These are phyloP conservation scores for Melinaea menophilus DNA, from an alignment of 2,888 invertebrate genomes.

Conservation along the genomic window DNA sequence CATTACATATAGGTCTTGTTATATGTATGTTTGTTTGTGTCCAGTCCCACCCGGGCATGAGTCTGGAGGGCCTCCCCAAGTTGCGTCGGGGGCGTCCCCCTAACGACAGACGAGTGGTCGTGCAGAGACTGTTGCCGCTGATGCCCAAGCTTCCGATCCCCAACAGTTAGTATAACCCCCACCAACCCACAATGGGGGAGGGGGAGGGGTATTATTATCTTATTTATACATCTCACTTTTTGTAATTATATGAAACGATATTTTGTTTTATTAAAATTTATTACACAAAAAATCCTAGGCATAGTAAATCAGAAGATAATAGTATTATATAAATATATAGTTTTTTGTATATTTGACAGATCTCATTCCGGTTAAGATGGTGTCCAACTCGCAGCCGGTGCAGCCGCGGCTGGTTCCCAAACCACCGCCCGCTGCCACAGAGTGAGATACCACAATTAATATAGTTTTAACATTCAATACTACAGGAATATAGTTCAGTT, in stretches of 20 bases:
- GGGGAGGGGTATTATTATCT: too few species aligned
- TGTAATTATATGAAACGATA: slow-evolving; percentile 1
- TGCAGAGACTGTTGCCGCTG: slow-evolving; percentile 85
- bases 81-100: slow-evolving; percentile 60
- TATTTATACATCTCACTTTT: background rate
- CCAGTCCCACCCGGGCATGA: slow-evolving; percentile 41
- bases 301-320: too few species aligned
- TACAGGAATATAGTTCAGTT: too few species aligned
- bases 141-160: slow-evolving; percentile 76
- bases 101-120: slow-evolving; percentile 79
- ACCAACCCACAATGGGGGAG: background rate
- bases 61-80: slow-evolving; percentile 53
- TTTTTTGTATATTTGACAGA: slow-evolving; percentile 38
- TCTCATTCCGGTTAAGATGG: slow-evolving; percentile 57
- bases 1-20: background rate
- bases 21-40: background rate
- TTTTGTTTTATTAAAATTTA: background rate
- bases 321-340: background rate
- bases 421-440: slow-evolving; percentile 51
- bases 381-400: slow-evolving; percentile 50
- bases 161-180: slow-evolving; percentile 43
- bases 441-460: slow-evolving; percentile 45
- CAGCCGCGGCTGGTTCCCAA: slow-evolving; percentile 58
- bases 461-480: too few species aligned
- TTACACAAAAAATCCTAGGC: too few species aligned